phyloP scores from a whole-genome alignment of 2,888 invertebrate species.

The Sycophila texana region DNA sequence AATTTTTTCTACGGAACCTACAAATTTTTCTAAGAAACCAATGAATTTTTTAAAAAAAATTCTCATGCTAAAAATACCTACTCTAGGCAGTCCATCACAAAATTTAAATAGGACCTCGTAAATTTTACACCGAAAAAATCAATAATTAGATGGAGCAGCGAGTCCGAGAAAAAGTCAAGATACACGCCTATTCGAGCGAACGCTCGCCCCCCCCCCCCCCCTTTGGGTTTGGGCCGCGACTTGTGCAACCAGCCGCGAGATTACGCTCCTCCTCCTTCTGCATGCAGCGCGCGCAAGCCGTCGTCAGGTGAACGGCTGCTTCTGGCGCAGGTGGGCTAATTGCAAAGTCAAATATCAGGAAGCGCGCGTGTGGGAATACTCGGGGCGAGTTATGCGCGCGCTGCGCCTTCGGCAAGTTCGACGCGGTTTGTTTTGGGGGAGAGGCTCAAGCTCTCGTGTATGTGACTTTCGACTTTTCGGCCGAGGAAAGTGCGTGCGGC shows the following conservation, averaged over 20 bases:
- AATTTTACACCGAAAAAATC: too few species aligned
- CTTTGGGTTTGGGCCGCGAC: conserved; percentile 12
- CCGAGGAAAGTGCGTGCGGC: neutral
- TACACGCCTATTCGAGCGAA: neutral
- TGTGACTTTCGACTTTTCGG: conserved; percentile 35
- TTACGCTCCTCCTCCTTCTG: neutral
- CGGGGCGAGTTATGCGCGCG: neutral
- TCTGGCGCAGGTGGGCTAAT: conserved; percentile 65
- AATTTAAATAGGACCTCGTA: too few species aligned
- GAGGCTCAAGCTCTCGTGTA: neutral
- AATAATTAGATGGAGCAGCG: too few species aligned
- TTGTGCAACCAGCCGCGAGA: conserved; percentile 5
- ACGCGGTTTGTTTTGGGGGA: conserved; percentile 1
- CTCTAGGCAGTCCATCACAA: too few species aligned
- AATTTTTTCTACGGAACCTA: too few species aligned
- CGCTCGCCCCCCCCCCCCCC: neutral
- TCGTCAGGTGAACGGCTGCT: neutral
- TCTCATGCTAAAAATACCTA: too few species aligned
- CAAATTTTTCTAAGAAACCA: too few species aligned
- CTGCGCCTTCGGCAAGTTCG: conserved; percentile 15
- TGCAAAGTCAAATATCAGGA: conserved; percentile 65
- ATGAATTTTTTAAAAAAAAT: too few species aligned
- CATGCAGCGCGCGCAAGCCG: neutral
- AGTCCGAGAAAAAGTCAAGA: too few species aligned
- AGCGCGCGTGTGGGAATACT: conserved; percentile 41